Evolutionary conservation across 2,113 vertebrate species (phyloP).

Genomic region (Phoxinus phoxinus): DNA sequence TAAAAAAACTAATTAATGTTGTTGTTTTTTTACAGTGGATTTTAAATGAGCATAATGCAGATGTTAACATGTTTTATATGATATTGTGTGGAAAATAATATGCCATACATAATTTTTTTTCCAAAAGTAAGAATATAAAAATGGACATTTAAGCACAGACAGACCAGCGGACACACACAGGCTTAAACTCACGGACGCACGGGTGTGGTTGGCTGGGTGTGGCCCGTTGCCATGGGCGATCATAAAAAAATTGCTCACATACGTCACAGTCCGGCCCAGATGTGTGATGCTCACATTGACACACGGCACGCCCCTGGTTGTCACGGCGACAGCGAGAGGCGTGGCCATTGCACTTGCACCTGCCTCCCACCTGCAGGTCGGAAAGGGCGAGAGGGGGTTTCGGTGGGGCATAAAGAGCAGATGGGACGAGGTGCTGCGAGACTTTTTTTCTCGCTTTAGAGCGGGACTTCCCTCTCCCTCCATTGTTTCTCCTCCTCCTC

Average conservation of each 20-base stretch:
- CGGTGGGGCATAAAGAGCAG: conserved; percentile 34
- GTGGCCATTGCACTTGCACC: conserved; percentile 86
- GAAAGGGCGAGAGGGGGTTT: conserved; percentile 70
- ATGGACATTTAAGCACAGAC: conserved; percentile 24
- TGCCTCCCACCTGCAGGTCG: conserved; percentile 83
- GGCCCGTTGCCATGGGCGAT: conserved; percentile 85
- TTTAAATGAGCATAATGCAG: not conserved
- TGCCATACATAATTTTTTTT: no score
- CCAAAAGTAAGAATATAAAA: not conserved
- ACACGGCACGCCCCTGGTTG: conserved; percentile 71
- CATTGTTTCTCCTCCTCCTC: conserved; percentile 76
- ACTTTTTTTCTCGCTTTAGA: conserved; percentile 55
- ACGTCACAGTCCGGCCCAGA: conserved; percentile 82
- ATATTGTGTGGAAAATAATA: not conserved
- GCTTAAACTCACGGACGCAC: conserved; percentile 80
- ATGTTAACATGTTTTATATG: not conserved
- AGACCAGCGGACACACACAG: conserved; percentile 44
- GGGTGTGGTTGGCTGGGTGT: conserved; percentile 84
- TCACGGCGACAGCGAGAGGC: conserved; percentile 80
- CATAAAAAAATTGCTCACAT: conserved; percentile 81
- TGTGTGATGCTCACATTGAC: conserved; percentile 83
- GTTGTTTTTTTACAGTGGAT: not conserved
- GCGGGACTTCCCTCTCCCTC: conserved; percentile 46
- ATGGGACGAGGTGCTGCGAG: conserved; percentile 50
- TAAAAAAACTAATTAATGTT: not conserved